phyloP scores from a whole-genome alignment of 2,797 vertebrate genomes.

The Babyrousa celebensis region DNA sequence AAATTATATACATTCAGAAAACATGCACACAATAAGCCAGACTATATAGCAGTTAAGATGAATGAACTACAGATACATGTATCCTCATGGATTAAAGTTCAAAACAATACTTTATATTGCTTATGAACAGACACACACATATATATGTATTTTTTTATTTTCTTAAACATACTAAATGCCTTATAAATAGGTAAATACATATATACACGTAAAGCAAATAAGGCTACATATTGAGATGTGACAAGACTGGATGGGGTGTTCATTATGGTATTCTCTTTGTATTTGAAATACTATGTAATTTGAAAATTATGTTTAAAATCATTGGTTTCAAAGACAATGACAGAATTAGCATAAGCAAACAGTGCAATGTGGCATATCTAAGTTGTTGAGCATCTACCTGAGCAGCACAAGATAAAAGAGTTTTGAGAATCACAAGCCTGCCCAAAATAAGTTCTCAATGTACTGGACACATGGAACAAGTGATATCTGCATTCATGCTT shows the following conservation, averaged over 20 bases:
- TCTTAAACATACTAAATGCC: too few species aligned
- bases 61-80: background rate
- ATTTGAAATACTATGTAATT: slow-evolving; percentile 19
- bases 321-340: background rate
- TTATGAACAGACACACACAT: background rate
- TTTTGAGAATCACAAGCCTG: background rate
- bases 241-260: background rate
- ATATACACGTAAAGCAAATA: background rate
- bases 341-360: background rate
- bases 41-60: background rate
- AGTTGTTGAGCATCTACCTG: background rate
- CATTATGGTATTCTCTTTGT: background rate
- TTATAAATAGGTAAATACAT: too few species aligned
- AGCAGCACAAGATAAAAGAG: background rate
- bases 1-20: background rate
- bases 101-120: background rate
- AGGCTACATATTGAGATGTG: background rate
- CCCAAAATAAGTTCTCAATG: background rate
- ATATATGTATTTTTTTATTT: background rate
- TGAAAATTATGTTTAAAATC: slow-evolving; percentile 15
- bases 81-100: background rate
- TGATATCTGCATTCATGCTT: background rate
- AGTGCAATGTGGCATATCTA: background rate
- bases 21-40: background rate
- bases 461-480: background rate